Conservation (phyloP, 2,888 invertebrate species). For the Pseudeuparius sepicola region DNA sequence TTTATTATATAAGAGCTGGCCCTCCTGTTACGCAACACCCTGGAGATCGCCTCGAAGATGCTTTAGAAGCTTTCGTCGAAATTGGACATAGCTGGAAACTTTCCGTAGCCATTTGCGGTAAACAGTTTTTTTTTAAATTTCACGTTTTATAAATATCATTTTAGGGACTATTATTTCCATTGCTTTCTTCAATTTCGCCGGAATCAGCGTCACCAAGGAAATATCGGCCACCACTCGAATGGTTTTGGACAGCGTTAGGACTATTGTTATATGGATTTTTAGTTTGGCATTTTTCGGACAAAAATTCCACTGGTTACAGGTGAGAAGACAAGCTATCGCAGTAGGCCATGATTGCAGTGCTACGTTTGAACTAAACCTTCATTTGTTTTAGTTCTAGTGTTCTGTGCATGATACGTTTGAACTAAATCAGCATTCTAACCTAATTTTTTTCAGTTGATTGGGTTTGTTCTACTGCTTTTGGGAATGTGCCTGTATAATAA, state of each 20-base stretch:
- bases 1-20: constrained; percentile 2
- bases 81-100: constrained; percentile 2
- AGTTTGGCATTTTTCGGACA: constrained; percentile 71
- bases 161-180: constrained; percentile 77
- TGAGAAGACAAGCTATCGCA: too few relatives aligned
- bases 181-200: constrained; percentile 59
- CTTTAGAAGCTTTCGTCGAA: constrained; percentile 1
- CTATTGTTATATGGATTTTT: constrained; percentile 82
- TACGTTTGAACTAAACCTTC: too few relatives aligned
- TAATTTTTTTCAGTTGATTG: constrained; percentile 50
- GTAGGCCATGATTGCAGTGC: too few relatives aligned
- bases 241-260: constrained; percentile 44
- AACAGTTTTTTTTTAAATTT: too few relatives aligned
- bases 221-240: constrained; percentile 61
- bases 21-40: not conserved
- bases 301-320: constrained; percentile 65
- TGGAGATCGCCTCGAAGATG: constrained; percentile 1
- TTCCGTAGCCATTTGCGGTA: constrained; percentile 1
- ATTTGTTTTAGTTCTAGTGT: too few relatives aligned
- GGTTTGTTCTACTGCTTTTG: constrained; percentile 62
- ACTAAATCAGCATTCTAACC: too few relatives aligned
- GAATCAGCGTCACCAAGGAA: constrained; percentile 76
- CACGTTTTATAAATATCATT: too few relatives aligned
- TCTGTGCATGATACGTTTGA: too few relatives aligned
- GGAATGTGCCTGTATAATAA: constrained; percentile 79